Base-by-base conservation (phyloP, 2,113 vertebrate genomes). In the Sceloporus tristichus region DNA sequence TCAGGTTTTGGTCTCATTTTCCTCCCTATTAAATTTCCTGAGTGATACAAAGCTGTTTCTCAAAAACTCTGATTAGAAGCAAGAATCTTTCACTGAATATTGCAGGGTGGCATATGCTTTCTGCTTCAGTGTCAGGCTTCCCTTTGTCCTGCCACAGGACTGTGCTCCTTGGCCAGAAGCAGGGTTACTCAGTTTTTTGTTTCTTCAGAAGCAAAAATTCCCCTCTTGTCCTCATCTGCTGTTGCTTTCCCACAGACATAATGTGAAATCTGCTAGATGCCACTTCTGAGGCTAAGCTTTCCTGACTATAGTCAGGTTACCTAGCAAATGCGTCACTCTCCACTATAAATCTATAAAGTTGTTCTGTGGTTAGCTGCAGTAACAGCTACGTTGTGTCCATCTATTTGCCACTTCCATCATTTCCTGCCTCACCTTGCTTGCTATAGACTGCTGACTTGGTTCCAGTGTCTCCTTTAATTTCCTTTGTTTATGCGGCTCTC, bases 51-150 rank as follows among this genome's bases (percentile, higher is more conserved):
- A 75, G 21, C 77, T 73, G 65, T 62, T 71, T 27, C 48, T 21
- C 4, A 3, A 84, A 80, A 78, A n/a, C 2, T 70, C 89, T 0
- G 0, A 88, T 40, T 70, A 56, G 79, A 42, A 53, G 53, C 71
- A 54, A 77, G 54, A 91, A 75, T 40, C 0, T 0, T 90, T 54
- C 68, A 38, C 34, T 79, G 77, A 85, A 68, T 40, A 66, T 54
- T 40, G 6, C 14, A 68, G 48, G 48, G 7, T 4, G 18, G 1
- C 13, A 14, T 71, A 65, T 48, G 4, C 70, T 92, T 90, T 73
- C 76, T 34, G 25, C 83, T 88, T 89, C 81, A 92, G 56, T 79
- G 89, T 86, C 14, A 18, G 75, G 74, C 59, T 88, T 87, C n/a
- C 9, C 75, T 82, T 83, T 0, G 0, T 88, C 42, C 84, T 87